phyloP scores from a whole-genome alignment of 2,888 invertebrate species.

The Epiblema foenella region DNA sequence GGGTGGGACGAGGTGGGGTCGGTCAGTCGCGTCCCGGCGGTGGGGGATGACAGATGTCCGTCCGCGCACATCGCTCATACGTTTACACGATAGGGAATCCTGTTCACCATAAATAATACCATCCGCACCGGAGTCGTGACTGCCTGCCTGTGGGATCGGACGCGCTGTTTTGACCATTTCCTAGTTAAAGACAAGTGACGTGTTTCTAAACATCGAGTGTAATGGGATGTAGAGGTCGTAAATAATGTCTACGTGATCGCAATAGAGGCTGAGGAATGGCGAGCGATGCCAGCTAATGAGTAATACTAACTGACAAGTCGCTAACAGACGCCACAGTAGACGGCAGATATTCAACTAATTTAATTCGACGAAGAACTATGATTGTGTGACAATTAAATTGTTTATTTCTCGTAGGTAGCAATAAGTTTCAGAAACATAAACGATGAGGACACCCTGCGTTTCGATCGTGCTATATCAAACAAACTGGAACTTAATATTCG shows the following conservation, averaged over 20 bases:
- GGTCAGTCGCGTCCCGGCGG: constrained; percentile 68
- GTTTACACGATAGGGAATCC: constrained; percentile 76
- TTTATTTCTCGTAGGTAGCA: neutral
- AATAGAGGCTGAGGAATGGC: constrained; percentile 14
- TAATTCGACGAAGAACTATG: neutral
- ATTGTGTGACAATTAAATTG: constrained; percentile 2
- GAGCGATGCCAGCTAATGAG: constrained; percentile 7
- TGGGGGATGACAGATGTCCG: constrained; percentile 80
- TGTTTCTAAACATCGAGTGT: constrained; percentile 37
- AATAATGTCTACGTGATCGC: constrained; percentile 27
- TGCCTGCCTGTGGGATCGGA: constrained; percentile 21
- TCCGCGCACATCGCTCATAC: constrained; percentile 72
- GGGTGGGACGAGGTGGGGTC: constrained; percentile 63
- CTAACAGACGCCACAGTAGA: constrained; percentile 15
- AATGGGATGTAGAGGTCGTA: constrained; percentile 13
- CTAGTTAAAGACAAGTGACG: constrained; percentile 36
- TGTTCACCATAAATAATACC: constrained; percentile 73
- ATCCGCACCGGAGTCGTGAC: constrained; percentile 17
- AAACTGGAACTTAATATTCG: neutral
- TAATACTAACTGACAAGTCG: constrained; percentile 28
- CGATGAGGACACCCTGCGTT: neutral
- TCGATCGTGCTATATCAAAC: neutral
- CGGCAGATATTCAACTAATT: constrained; percentile 1
- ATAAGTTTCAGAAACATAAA: neutral
- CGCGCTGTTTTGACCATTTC: constrained; percentile 36